A percentile compares a stretch with the other conserved stretches of the same genome.
Evolutionary conservation across 2,888 invertebrate species (phyloP).

Genomic region (Fragum fragum): DNA sequence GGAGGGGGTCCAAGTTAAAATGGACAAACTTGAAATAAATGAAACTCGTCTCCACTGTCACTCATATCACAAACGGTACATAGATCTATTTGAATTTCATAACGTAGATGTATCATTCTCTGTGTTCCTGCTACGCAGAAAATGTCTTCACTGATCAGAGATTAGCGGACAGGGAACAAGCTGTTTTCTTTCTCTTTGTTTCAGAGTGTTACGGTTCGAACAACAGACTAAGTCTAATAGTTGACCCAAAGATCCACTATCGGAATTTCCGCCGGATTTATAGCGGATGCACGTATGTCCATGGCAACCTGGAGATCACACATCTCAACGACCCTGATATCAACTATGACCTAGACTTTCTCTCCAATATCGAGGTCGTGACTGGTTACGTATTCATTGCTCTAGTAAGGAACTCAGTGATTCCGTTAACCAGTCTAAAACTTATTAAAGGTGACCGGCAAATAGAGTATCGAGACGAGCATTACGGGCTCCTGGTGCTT

Average conservation of each 20-base stretch:
- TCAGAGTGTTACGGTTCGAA: slow-evolving; percentile 79
- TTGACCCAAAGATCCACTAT: slow-evolving; percentile 76
- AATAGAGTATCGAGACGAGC: neutral
- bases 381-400: slow-evolving; percentile 98
- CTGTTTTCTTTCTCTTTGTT: too few relatives aligned
- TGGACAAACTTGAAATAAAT: too few relatives aligned
- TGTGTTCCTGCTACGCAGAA: too few relatives aligned
- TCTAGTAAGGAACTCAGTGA: neutral
- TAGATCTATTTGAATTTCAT: too few relatives aligned
- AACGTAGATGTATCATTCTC: too few relatives aligned
- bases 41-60: too few relatives aligned
- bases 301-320: slow-evolving; percentile 98
- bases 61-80: too few relatives aligned
- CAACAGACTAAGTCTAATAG: slow-evolving; percentile 77
- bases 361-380: slow-evolving; percentile 96
- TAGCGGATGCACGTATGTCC: slow-evolving; percentile 99
- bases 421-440: slow-evolving; percentile 15
- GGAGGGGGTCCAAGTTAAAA: too few relatives aligned
- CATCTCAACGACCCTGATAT: slow-evolving; percentile 91
- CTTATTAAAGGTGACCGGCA: slow-evolving; percentile 6
- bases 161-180: too few relatives aligned
- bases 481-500: neutral
- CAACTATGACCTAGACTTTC: slow-evolving; percentile 95
- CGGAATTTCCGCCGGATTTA: slow-evolving; percentile 89
- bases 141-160: too few relatives aligned